phyloP scores from a whole-genome alignment of 2,797 vertebrate genomes.

The Natrix natrix region DNA sequence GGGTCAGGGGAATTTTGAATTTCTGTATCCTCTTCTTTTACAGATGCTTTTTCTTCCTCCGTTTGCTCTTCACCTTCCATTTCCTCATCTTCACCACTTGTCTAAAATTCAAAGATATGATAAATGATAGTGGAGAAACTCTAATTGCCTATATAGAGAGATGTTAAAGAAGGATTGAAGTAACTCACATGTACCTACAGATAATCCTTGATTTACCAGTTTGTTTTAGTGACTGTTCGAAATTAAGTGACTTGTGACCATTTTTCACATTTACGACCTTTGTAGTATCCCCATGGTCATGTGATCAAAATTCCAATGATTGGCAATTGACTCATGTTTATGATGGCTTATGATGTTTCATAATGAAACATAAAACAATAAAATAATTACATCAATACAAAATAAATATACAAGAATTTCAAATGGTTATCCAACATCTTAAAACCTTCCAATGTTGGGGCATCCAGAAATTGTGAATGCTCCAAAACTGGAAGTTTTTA shows the following conservation, averaged over 20 bases:
- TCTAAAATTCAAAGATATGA: constrained; percentile 60
- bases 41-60: constrained; percentile 71
- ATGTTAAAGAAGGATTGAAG: not conserved
- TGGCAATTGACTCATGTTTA: not conserved
- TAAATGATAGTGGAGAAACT: constrained; percentile 6
- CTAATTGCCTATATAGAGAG: not conserved
- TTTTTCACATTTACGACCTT: not conserved
- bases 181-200: not conserved
- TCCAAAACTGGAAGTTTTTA: no score
- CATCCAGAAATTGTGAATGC: no score
- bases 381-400: no score
- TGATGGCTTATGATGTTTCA: not conserved
- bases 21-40: constrained; percentile 69
- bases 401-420: no score
- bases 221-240: not conserved
- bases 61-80: constrained; percentile 73
- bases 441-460: no score
- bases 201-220: not conserved
- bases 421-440: no score
- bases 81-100: constrained; percentile 75
- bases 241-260: not conserved
- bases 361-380: no score
- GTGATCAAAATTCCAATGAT: not conserved
- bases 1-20: constrained; percentile 71
- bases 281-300: not conserved